Base-by-base conservation (phyloP, 2,888 invertebrate species). In the Tuberolachnus salignus region DNA sequence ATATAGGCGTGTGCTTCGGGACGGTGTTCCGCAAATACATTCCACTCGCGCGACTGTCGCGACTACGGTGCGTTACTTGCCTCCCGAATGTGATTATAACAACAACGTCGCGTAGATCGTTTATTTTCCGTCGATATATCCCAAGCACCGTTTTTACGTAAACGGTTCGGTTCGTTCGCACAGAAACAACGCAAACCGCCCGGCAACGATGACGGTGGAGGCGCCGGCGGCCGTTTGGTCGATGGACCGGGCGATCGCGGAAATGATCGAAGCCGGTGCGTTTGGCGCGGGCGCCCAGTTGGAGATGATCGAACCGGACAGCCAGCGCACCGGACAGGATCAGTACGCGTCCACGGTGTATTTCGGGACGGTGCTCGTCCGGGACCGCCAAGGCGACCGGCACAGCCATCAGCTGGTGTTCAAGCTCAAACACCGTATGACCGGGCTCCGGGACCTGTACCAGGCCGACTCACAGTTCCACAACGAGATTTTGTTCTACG, bases 221-320 rank as follows among this genome's bases (percentile, higher is more conserved):
- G n/a, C 51, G 82, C 13, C 23, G 44, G n/a, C 51, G 82, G 19
- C 11, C 19, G n/a, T n/a, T n/a, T 13, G 8, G 82, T 64, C 69
- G 2, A 59, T 55, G 8, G 82, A 82, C 34, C 9, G 19, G 59
- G 13, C 64, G 49, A 1, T 64, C 53, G 61, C 81, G 75, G 80
- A 83, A 82, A n/a, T 78, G 71, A 46, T 81, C 74, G 80, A 82
- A 81, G 66, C 83, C 83, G 75, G 83, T 81, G 59, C 82, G n/a
- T 66, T 75, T 57, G 66, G 66, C 0, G 10, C 61, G 34, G 49
- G 26, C 3, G 0, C n/a, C 13, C 34, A 49, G 46, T 80, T 80
- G 42, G 69, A 74, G 49, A 51, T 67, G 1, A 55, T 78, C 16
- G 53, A 44, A 3, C 53, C 44, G 59, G 80, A 78, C 53, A 19